Base-by-base conservation (phyloP, 2,888 invertebrate genomes). In the Drosophila acutilabella region DNA sequence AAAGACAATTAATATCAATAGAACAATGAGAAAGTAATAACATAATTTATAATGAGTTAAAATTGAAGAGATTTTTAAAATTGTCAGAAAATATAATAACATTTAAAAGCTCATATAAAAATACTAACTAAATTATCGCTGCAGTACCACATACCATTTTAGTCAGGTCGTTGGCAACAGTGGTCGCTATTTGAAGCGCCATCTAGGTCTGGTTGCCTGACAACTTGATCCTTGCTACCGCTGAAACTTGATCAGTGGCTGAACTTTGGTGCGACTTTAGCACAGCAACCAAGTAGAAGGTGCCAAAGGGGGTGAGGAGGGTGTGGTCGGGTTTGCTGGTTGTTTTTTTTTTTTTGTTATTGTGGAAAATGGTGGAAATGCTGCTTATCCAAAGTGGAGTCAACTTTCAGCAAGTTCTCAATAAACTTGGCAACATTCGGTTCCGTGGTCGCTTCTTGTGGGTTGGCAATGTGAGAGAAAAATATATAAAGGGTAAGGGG, bases 381-480 rank as follows among this genome's bases (percentile, higher is more conserved):
- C 14, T 14, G 18, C 33, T 44, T 10, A 6, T 50, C 1, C 50
- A 23, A 67, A 54, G 67, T 50, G 69, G 56, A 73, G 64, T 73
- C 56, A 77, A 76, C 61, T 70, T 77, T 70, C 18, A 47, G 56
- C 65, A 73, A 77, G 70, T 77, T 77, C 50, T 40, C 70, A 65
- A 62, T 75, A 69, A 75, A 77, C 73, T 72, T 61, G 57, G 58
- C 57, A 57, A 51, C 71, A 75, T 57, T 71, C 42, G 44, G 44
- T 33, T 57, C 60, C 60, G 75, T 45, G 75, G 66, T 60, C 41
- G 54, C 38, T 18, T 36, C 51, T 13, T 30, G 45, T 11, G 51
- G 65, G 23, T 23, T 41, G 20, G 45, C 13, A 13, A 18, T 23
- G 13, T n/a, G 26, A 30, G 30, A 30, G 30, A 23, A n/a, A 30